These are phyloP conservation scores for Tamandua tetradactyla DNA, from an alignment of 2,797 vertebrate genomes.

Conservation along the genomic window DNA sequence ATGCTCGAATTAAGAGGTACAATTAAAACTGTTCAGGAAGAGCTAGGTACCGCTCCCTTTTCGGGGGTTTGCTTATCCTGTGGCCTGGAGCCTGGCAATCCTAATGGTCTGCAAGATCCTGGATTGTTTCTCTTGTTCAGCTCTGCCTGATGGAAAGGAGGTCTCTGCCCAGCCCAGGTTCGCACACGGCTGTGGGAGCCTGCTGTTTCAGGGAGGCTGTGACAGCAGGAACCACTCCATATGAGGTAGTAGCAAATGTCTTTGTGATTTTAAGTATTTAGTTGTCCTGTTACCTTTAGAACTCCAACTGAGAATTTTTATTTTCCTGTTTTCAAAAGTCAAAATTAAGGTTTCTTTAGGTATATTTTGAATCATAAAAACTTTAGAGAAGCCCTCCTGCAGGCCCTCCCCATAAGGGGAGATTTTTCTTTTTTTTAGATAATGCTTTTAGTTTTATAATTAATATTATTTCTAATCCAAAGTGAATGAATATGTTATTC, in stretches of 20 bases:
- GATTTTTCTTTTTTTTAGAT: not conserved
- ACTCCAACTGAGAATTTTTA: not conserved
- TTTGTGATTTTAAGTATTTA: not conserved
- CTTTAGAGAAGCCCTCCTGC: not conserved
- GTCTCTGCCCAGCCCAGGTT: not conserved
- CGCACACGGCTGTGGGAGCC: not conserved
- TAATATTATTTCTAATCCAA: conserved; percentile 16
- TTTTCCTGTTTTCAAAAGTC: not conserved
- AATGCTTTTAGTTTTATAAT: conserved; percentile 29
- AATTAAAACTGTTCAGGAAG: not conserved
- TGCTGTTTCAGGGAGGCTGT: not conserved
- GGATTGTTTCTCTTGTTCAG: not conserved
- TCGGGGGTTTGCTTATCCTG: not conserved
- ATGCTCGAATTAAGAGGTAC: not conserved
- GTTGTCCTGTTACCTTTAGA: not conserved
- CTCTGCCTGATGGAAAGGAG: not conserved
- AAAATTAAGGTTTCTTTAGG: not conserved
- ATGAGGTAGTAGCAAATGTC: not conserved
- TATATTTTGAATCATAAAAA: not conserved
- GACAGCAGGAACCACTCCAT: not conserved
- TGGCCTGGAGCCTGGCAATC: not conserved
- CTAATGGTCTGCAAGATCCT: not conserved
- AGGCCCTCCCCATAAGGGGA: not conserved
- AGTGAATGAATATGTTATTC: not conserved
- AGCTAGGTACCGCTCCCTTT: not conserved